Evolutionary conservation across 2,888 invertebrate genomes (phyloP).

Genomic region (Oxytorus armatus): DNA sequence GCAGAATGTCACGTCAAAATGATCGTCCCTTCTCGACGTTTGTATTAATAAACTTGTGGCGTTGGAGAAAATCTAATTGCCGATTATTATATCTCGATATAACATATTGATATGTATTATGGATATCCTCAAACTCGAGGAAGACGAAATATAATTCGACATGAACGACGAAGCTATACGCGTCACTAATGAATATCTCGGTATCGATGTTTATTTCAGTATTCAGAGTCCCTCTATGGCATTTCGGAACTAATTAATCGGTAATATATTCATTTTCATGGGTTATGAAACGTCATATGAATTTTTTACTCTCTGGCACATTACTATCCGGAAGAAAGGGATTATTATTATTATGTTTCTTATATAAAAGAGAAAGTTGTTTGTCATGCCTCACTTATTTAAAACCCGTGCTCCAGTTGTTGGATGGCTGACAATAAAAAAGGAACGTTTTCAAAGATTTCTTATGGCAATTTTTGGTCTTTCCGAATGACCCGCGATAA

Average conservation of each 20-base stretch:
- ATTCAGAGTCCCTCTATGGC: not conserved
- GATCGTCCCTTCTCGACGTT: not conserved
- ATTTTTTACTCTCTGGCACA: not conserved
- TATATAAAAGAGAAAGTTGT: constrained; percentile 38
- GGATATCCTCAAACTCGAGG: not conserved
- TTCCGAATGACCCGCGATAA: too few relatives aligned
- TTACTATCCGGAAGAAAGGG: too few relatives aligned
- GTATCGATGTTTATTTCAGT: constrained; percentile 8
- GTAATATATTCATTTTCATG: not conserved
- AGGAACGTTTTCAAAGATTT: not conserved
- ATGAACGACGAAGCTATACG: constrained; percentile 13
- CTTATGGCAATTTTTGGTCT: not conserved
- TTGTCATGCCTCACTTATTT: constrained; percentile 19
- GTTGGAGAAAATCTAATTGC: not conserved
- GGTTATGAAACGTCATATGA: not conserved
- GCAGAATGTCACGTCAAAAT: constrained; percentile 7
- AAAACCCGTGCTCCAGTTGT: not conserved
- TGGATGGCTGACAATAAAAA: not conserved
- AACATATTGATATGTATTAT: not conserved
- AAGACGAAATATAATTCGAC: constrained; percentile 36
- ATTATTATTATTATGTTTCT: constrained; percentile 17
- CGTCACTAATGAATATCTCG: constrained; percentile 19
- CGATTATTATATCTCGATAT: not conserved
- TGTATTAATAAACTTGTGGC: constrained; percentile 17
- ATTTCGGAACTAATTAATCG: not conserved